Evolutionary conservation across 2,797 vertebrate genomes (phyloP).

Genomic region (Protonibea diacanthus): DNA sequence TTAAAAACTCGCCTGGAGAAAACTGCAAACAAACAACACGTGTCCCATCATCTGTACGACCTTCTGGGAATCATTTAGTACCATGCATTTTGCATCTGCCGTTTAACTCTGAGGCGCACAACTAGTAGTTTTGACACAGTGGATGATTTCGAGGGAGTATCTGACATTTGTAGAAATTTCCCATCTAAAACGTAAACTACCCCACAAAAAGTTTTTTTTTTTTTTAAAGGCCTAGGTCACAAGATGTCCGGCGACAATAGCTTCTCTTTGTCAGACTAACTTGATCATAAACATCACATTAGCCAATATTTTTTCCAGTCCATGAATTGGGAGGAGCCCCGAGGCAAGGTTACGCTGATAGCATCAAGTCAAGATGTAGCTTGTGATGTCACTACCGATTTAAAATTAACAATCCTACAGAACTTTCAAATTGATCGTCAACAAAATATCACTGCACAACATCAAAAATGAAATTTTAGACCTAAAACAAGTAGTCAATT

Average conservation of each 20-base stretch:
- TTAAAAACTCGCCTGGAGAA: not conserved
- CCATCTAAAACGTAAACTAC: not conserved
- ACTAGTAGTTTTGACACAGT: slow-evolving; percentile 5
- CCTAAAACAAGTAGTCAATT: not conserved
- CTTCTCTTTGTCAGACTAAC: slow-evolving; percentile 16
- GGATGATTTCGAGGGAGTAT: slow-evolving; percentile 8
- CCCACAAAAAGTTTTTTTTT: slow-evolving; percentile 17
- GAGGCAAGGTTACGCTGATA: not conserved
- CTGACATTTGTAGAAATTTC: slow-evolving; percentile 12
- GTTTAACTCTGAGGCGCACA: not conserved
- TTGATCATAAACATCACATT: slow-evolving; percentile 21
- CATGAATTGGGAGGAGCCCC: not conserved
- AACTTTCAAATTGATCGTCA: not conserved
- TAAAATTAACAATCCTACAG: not conserved
- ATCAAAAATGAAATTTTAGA: not conserved
- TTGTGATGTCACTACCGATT: slow-evolving; percentile 15
- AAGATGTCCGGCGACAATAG: slow-evolving; percentile 29
- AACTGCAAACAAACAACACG: slow-evolving; percentile 15
- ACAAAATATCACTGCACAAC: not conserved
- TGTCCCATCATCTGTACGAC: not conserved
- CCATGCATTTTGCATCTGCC: not conserved
- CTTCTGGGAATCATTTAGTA: slow-evolving; percentile 5
- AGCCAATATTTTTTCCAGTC: not conserved
- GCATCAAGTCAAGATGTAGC: slow-evolving; percentile 11
- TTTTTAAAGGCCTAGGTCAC: slow-evolving; percentile 38